phyloP scores from a whole-genome alignment of 2,113 vertebrate species.

The Orthonyx spaldingii region DNA sequence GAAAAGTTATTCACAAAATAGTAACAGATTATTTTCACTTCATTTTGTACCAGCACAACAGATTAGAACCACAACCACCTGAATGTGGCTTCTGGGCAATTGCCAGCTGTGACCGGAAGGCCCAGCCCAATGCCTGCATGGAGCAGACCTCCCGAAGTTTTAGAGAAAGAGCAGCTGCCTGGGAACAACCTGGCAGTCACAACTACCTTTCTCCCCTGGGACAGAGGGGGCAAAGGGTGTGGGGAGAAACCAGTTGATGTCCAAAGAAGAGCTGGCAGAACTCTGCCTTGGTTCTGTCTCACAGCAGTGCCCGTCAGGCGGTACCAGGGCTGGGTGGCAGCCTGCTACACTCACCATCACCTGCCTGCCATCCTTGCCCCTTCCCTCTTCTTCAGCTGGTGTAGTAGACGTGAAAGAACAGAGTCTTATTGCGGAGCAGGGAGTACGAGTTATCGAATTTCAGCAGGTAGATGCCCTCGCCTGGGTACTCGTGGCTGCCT shows the following conservation, averaged over 20 bases:
- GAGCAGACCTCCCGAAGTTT: constrained; percentile 5
- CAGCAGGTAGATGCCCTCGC: constrained; percentile 93
- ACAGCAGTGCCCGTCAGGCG: not conserved
- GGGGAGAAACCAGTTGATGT: not conserved
- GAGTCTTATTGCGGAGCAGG: constrained; percentile 94
- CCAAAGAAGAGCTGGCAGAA: constrained; percentile 40
- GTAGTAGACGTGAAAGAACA: constrained; percentile 95
- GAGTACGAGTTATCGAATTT: constrained; percentile 99
- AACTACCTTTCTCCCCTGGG: constrained; percentile 1
- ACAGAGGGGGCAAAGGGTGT: not conserved
- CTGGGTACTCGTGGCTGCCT: constrained; percentile 93
- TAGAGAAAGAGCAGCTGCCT: constrained; percentile 11
- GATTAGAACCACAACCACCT: not conserved
- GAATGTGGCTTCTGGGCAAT: not conserved
- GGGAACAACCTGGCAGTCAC: not conserved
- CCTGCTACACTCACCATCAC: not conserved
- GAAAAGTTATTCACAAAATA: not conserved
- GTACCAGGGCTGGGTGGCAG: constrained; percentile 39
- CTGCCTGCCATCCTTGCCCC: not conserved
- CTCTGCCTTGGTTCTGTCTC: not conserved
- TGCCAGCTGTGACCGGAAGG: not conserved
- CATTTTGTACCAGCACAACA: not conserved
- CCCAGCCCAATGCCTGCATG: not conserved
- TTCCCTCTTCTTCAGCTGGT: constrained; percentile 68
- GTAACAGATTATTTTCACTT: constrained; percentile 20